Conservation (phyloP, 1,140 invertebrate species). For the Diachasmimorpha longicaudata region DNA sequence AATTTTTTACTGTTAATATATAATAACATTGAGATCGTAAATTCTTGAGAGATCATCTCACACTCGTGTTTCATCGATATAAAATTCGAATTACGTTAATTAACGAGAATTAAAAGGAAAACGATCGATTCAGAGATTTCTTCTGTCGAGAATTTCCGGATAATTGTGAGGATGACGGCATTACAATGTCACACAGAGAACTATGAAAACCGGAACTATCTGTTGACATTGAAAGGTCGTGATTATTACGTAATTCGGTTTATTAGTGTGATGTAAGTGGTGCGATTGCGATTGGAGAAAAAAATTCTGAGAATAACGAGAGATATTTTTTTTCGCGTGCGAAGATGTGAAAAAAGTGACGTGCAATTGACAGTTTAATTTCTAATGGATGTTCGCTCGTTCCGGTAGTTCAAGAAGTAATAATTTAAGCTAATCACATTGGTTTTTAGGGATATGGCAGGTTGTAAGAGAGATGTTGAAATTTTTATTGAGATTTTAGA, state of each 20-base stretch:
- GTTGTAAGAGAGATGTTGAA: too few species aligned
- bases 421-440: too few species aligned
- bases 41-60: not conserved
- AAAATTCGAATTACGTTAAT: not conserved
- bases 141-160: not conserved
- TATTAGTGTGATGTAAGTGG: not conserved
- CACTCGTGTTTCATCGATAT: not conserved
- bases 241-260: not conserved
- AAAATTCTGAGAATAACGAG: not conserved
- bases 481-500: too few species aligned
- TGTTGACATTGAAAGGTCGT: not conserved
- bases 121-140: not conserved
- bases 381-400: too few species aligned
- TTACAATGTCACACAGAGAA: not conserved
- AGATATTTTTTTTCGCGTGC: too few species aligned
- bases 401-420: too few species aligned
- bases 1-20: too few species aligned
- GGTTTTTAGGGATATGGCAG: too few species aligned
- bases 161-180: not conserved
- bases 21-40: too few species aligned
- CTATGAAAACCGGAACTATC: not conserved
- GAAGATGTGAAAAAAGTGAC: too few species aligned
- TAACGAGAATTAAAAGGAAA: not conserved
- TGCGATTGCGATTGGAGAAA: not conserved
- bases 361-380: too few species aligned